Conservation (phyloP, 2,888 invertebrate genomes). For the Suillia variegata region DNA sequence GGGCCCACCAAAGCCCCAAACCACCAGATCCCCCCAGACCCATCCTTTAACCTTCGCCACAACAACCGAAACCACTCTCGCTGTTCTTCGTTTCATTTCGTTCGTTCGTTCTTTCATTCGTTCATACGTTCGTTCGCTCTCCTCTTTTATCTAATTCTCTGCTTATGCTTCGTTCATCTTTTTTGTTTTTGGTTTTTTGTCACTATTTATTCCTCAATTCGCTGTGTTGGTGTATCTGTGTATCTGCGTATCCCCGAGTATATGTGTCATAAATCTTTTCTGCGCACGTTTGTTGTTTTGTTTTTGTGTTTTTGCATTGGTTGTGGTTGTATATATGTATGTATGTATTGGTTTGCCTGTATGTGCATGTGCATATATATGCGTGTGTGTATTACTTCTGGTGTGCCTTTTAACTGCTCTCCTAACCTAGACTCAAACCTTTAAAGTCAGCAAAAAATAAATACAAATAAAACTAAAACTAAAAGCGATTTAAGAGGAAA, state of each 20-base stretch:
- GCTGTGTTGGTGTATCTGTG: not conserved
- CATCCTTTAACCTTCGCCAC: conserved; percentile 16
- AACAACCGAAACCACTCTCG: conserved; percentile 6
- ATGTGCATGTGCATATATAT: no score
- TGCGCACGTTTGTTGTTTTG: conserved; percentile 24
- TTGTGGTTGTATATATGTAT: conserved; percentile 23
- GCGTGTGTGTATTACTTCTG: conserved; percentile 25
- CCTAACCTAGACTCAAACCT: conserved; percentile 37
- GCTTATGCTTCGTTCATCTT: no score
- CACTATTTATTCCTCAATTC: no score
- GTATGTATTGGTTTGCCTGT: no score
- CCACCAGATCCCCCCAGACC: conserved; percentile 30
- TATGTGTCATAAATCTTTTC: not conserved
- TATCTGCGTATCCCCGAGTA: not conserved
- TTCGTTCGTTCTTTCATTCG: no score
- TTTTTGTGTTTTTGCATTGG: conserved; percentile 20
- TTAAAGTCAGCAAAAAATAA: not conserved
- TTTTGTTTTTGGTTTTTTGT: no score
- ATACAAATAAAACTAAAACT: not conserved
- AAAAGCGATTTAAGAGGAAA: conserved; percentile 2
- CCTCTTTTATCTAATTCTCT: no score
- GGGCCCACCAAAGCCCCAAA: no score
- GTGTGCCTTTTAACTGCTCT: conserved; percentile 25
- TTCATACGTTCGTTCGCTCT: no score
- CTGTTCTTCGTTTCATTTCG: not conserved